A percentile compares a stretch with the other conserved stretches of the same genome.
These are phyloP conservation scores for Drosophila planitibia DNA, from an alignment of 2,888 invertebrate genomes.

Conservation along the genomic window DNA sequence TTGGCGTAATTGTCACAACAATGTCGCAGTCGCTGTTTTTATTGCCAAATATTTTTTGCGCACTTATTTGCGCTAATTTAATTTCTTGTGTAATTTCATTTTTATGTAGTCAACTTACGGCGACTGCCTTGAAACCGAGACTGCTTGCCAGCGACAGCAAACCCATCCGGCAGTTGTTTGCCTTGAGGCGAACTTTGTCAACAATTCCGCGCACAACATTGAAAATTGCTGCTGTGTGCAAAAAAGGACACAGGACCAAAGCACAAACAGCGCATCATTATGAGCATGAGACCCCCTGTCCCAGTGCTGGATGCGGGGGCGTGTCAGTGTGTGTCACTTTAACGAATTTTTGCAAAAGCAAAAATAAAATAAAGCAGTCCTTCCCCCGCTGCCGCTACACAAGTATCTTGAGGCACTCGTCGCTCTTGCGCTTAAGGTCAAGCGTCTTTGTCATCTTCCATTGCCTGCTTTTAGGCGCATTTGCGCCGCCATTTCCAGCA, in stretches of 20 bases:
- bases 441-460: slow-evolving; percentile 70
- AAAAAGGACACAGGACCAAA: slow-evolving; percentile 49
- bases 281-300: slow-evolving; percentile 47
- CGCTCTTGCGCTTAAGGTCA: slow-evolving; percentile 66
- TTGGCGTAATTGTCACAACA: slow-evolving; percentile 70
- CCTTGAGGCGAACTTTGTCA: slow-evolving; percentile 81
- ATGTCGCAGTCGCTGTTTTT: slow-evolving; percentile 66
- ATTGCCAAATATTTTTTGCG: slow-evolving; percentile 64
- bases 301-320: slow-evolving; percentile 31
- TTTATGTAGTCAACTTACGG: slow-evolving; percentile 71
- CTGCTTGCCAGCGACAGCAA: slow-evolving; percentile 1
- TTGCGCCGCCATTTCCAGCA: slow-evolving; percentile 47
- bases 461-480: slow-evolving; percentile 62
- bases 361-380: background rate
- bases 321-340: slow-evolving; percentile 65
- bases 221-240: slow-evolving; percentile 71
- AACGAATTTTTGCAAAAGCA: slow-evolving; percentile 43
- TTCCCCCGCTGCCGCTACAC: slow-evolving; percentile 12
- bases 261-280: slow-evolving; percentile 66
- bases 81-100: slow-evolving; percentile 79
- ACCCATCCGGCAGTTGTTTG: slow-evolving; percentile 58
- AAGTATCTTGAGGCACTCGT: slow-evolving; percentile 62
- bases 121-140: slow-evolving; percentile 73
- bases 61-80: slow-evolving; percentile 78
- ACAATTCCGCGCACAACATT: slow-evolving; percentile 78